Base-by-base conservation (phyloP, 2,888 invertebrate genomes). In the Microctonus aethiopoides region DNA sequence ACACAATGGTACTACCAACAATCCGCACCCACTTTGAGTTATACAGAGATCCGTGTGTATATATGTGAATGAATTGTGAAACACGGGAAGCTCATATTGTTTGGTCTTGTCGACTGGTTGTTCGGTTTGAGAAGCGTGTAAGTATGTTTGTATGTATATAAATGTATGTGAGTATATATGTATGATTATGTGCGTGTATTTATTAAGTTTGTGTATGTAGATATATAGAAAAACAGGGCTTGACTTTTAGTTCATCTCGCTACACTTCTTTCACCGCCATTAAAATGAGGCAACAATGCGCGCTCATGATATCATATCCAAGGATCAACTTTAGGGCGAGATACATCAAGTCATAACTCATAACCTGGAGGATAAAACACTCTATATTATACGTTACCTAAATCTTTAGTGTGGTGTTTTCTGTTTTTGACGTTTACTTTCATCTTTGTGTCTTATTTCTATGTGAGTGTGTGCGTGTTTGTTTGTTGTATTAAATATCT, bases 261-360 rank as follows among this genome's bases (percentile, higher is more conserved):
- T 63, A 34, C 26, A 66, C 60, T 64, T 41, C 64, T 68, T 59
- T 70, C 51, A 22, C 39, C 24, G 36, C 36, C 65, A 65, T 41
- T 60, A 68, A 41, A 63, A 62, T 26, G 65, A 52, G 26, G 34
- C 52, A 65, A 74, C 74, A 74, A 75, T 75, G 68, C 67, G 68
- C 67, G 71, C 64, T 57, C 64, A 65, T 66, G 46, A 67, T 72
- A 74, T 75, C 75, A 68, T 46, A 46, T 51, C 61, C 68, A 60
- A 62, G 83, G 82, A 84, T 85, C 84, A 83, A 81, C 79, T 75
- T 73, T 77, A 77, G 77, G 76, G 77, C 46, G 46, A 46, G 76
- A 76, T 76, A 72, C 74, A 70, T 75, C 76, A 74, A 77, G 72
- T 75, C 80, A 77, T 80, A 81, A 81, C 78, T 81, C 81, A 82